Evolutionary conservation across 2,113 vertebrate genomes (phyloP), one percentile per base, ranked within the genome.

Genomic region (Corythoichthys haematopterus): DNA sequence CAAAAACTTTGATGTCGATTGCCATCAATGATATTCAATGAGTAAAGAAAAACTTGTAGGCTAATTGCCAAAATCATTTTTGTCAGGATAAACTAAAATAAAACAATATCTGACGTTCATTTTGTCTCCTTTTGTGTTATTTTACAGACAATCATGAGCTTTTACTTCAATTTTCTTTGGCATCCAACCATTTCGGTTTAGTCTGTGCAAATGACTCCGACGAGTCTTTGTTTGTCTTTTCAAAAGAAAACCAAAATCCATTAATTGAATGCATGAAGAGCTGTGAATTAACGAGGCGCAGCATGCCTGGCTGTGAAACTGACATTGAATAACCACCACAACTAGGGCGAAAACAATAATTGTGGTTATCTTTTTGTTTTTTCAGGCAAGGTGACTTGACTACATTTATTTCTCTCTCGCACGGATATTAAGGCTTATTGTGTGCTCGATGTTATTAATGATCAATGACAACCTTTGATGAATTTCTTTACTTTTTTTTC

Each of bases 361-460:
- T 57, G 55, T 33, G 55, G 33, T 57, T 57, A 14, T 57, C 13
- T 2, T 57, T 70, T 79, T 70, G 6, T 61, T 63, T 74, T 84
- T 80, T 67, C 40, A 36, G 47, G 37, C 71, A 75, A 67, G 66
- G 79, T 79, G 75, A 65, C 70, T 74, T 63, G 38, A 36, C 69
- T 38, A 58, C 50, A 80, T 79, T 70, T 83, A 77, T 85, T 83
- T 73, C 78, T 48, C 1, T 28, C 12, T 62, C 12, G 47, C 59
- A 62, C 56, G 50, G 51, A 78, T 66, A 69, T 70, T 53, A 72
- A 76, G 58, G 64, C 3, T 16, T 13, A 2, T 48, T 71, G 47
- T 52, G 68, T 48, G 11, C 13, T 12, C 2, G 8, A 14, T 6
- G n/a, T 53, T 20, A 53, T 53, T 53, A 56, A 56, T 56, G 53